These are phyloP conservation scores for Tethya wilhelma DNA, from an alignment of 37 sponge, comb jelly and placozoan species.

Conservation along the genomic window DNA sequence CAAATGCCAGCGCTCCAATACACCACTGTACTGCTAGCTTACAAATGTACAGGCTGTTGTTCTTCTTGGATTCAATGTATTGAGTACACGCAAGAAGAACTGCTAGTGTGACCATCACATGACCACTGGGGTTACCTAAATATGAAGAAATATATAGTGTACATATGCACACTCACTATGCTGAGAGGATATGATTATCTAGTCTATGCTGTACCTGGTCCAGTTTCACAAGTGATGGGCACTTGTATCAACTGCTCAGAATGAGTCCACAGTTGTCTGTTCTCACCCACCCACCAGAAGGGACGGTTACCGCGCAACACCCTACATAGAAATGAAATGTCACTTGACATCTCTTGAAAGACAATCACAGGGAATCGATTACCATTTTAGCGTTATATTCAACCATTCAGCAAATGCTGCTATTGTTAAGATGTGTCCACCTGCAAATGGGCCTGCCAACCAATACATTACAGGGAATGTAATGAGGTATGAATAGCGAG, in stretches of 20 bases:
- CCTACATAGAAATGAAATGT: conserved; percentile 5
- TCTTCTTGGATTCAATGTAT: background rate
- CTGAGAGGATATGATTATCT: background rate
- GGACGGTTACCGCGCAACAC: conserved; percentile 18
- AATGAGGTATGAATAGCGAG: conserved; percentile 8
- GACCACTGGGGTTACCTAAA: conserved; percentile 9
- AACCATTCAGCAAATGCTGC: conserved; percentile 18
- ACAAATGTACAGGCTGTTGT: background rate
- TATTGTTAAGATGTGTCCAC: background rate
- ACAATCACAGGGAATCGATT: background rate
- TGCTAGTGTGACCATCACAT: conserved; percentile 17
- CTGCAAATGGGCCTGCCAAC: background rate
- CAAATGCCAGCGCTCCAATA: background rate
- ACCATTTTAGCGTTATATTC: conserved; percentile 36
- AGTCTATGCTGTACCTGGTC: conserved; percentile 25
- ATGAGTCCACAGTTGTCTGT: conserved; percentile 5
- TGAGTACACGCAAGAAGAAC: background rate
- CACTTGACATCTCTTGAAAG: background rate
- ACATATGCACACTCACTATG: too few species aligned
- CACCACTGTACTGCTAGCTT: background rate
- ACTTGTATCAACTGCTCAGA: background rate
- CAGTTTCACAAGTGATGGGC: conserved; percentile 29
- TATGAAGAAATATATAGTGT: too few species aligned
- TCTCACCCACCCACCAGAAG: conserved; percentile 27
- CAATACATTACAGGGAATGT: conserved; percentile 12